Evolutionary conservation across 2,797 vertebrate species (phyloP), one percentile per base, ranked within the genome.

Genomic region (Otolemur crassicaudatus): DNA sequence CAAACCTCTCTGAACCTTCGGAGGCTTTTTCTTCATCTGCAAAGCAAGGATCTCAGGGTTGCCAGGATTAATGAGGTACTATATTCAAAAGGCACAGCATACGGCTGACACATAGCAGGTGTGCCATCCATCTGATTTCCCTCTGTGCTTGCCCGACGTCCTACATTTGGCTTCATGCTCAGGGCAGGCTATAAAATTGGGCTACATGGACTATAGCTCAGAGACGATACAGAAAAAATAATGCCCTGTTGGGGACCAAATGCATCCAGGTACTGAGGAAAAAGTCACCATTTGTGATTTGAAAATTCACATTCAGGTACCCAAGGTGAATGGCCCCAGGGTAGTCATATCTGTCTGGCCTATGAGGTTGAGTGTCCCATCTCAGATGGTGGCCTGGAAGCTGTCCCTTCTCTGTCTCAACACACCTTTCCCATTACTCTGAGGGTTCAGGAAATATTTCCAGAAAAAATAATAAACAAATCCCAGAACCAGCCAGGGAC

Each of bases 401-500:
- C 20, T 40, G 43, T 27, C 43, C 67, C 27, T 73, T 73, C 34
- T 56, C 81, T 10, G 65, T 86, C 90, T 75, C 60, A 20, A 4
- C 17, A 7, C 69, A 77, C 65, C 53, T 12, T 63, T 58, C 46
- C 77, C 76, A 3, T n/a, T 17, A 76, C 58, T 46, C 77, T 12
- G 91, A 91, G 53, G 49, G 31, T 70, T 49, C 19, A 6, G n/a
- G 67, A 79, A 81, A 73, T 56, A 11, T 49, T 82, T 63, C 56
- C 75, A 91, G 49, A 61, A 89, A 81, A 49, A 87, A 81, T 49
- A 37, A 75, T 84, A 84, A 89, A 72, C 49, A 83, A 69, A 60
- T 87, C 58, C 31, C 60, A 67, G 61, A 60, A 67, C 31, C 67
- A 82, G 92, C 75, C 94, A 80, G 94, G 89, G 60, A 84, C 83